Conservation (phyloP, 2,113 vertebrate species). For the Phyllopteryx taeniolatus region DNA sequence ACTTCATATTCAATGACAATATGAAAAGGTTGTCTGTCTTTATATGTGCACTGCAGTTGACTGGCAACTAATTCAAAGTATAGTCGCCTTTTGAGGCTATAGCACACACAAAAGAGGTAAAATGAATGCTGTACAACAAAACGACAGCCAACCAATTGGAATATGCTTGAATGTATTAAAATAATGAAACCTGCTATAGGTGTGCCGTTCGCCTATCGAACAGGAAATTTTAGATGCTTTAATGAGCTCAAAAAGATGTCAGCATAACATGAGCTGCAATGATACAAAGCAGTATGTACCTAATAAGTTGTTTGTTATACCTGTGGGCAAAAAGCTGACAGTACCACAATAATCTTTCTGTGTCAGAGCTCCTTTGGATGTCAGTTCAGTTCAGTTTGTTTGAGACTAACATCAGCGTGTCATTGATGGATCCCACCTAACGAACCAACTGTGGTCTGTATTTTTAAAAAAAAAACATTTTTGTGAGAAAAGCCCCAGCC, state of each 20-base stretch:
- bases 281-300: neutral
- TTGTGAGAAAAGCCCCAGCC: neutral
- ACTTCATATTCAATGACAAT: neutral
- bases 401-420: constrained; percentile 6
- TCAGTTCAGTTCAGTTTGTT: constrained; percentile 21
- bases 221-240: neutral
- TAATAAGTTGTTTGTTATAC: constrained; percentile 14
- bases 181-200: neutral
- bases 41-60: neutral
- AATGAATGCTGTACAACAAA: neutral
- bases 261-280: constrained; percentile 2
- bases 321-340: constrained; percentile 13
- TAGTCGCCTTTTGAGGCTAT: neutral
- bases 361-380: constrained; percentile 21
- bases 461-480: neutral
- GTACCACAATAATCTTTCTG: constrained; percentile 7
- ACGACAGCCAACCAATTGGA: neutral
- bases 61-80: neutral
- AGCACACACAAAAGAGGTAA: neutral
- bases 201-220: neutral
- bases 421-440: constrained; percentile 13
- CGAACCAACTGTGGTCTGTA: neutral
- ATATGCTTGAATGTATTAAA: neutral
- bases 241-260: neutral
- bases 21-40: neutral